Evolutionary conservation across 2,113 vertebrate species (phyloP), one percentile per base, ranked within the genome.

Genomic region (Ictalurus punctatus): DNA sequence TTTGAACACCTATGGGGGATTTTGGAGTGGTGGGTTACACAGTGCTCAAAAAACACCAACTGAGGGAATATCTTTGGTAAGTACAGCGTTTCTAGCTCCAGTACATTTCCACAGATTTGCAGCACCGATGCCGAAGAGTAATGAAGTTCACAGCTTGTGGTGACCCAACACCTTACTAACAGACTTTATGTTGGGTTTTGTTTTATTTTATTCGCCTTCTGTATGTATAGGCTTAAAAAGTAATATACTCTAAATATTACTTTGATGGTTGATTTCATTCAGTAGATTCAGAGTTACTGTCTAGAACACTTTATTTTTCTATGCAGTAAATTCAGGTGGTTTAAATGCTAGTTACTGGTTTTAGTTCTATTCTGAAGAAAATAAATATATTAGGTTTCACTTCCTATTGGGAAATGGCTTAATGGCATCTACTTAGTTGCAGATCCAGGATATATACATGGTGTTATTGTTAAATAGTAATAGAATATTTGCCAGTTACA

Each of bases 351-450:
- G n/a, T 56, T 81, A 19, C 7, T 30, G 27, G n/a, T 56, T 80
- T 80, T 30, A 80, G 14, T 80, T 80, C 27, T 80, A 19, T 30
- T 27, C 6, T 30, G 16, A 80, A 56, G 27, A 19, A 80, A 54
- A 56, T 16, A 80, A 80, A 56, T 30, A 56, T 56, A 56, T 80
- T 30, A n/a, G 52, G 7, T 81, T 58, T 81, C 13, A 21, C 79
- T 82, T 82, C 54, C 79, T 59, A 34, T 58, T 58, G 54, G 79
- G n/a, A 81, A 81, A 58, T 81, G n/a, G 52, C 16, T 17, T 81
- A 58, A 30, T 21, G 27, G 6, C 9, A n/a, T 81, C 2, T 19
- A 3, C n/a, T 37, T 10, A 34, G n/a, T 82, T 23, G 34, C 54
- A 34, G 23, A 37, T 58, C 3, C 27, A 56, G 78, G 27, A 52